Percentiles rank a stretch among this genome's conserved stretches.
phyloP scores from a whole-genome alignment of 1,140 invertebrate genomes.

The Drosophila sp. region DNA sequence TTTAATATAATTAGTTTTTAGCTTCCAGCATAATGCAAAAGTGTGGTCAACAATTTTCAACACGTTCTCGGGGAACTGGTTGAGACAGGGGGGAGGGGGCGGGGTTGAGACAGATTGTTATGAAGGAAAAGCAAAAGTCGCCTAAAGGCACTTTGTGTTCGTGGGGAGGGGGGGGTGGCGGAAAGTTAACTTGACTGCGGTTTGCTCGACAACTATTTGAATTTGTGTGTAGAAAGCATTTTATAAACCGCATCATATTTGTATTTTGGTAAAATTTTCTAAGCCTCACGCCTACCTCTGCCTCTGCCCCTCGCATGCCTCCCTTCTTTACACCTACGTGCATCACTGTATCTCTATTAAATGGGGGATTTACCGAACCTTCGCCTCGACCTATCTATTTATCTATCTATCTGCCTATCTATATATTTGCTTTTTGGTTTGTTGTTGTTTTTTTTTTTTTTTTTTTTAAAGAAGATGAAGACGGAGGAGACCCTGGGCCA shows the following conservation, averaged over 20 bases:
- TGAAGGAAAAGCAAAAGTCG: constrained; percentile 18
- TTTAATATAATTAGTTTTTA: constrained; percentile 80
- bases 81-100: neutral
- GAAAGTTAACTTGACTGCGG: constrained; percentile 67
- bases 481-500: constrained; percentile 46
- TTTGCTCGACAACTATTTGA: constrained; percentile 61
- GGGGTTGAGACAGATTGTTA: neutral
- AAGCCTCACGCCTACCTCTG: constrained; percentile 47
- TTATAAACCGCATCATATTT: constrained; percentile 75
- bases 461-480: constrained; percentile 51
- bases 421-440: constrained; percentile 34
- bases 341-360: constrained; percentile 58
- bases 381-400: constrained; percentile 11
- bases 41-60: constrained; percentile 79
- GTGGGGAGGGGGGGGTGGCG: neutral
- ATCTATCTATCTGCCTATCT: constrained; percentile 37
- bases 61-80: constrained; percentile 34
- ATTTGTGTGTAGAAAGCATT: constrained; percentile 53
- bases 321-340: neutral
- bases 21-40: constrained; percentile 73
- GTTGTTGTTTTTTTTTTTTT: constrained; percentile 35
- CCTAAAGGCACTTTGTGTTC: constrained; percentile 34
- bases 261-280: constrained; percentile 52
- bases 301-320: neutral
- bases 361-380: constrained; percentile 65